Evolutionary conservation across 2,797 vertebrate species (phyloP), one percentile per base, ranked within the genome.

Genomic region (Masticophis lateralis): DNA sequence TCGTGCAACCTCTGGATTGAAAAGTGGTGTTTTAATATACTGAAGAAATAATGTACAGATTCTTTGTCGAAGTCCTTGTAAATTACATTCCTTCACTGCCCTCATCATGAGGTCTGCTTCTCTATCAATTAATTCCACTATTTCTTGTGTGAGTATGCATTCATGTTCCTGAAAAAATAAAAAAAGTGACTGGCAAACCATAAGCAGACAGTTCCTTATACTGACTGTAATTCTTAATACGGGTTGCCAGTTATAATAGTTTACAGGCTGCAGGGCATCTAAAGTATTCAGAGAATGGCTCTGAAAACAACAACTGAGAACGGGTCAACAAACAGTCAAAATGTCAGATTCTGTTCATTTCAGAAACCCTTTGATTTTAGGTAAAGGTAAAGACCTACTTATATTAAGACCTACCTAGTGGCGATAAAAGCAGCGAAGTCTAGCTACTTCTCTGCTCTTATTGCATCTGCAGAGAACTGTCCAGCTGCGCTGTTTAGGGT

Each of bases 11-110:
- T 98, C 98, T 1, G 99, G 99, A 96, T 99, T 99, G 96, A 99
- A 99, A 0, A 97, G 94, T 0, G 99, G 99, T 32, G 95, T 99
- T 98, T 98, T 99, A 96, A 99, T 98, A 93, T 97, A 99, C 93
- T 99, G 99, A 57, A 99, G 98, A 96, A 99, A 98, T 74, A 99
- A 98, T 0, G 98, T 99, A 94, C 97, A 97, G 95, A 99, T 99
- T 96, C 99, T 98, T 97, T 98, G 98, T 92, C 99, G 98, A 92
- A 99, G 97, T 13, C 99, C 99, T 95, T 98, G 98, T 92, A 99
- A 98, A 90, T 97, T 98, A 60, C 91, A 89, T 22, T 97, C 95
- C 95, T 98, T 98, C 0, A 99, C 96, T 0, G 96, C 95, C 91
- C 98, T 97, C 37, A 97, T 97, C 96, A 98, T 97, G 94, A 99